Base-by-base conservation (phyloP, 2,113 vertebrate species). In the Noturus placidus region DNA sequence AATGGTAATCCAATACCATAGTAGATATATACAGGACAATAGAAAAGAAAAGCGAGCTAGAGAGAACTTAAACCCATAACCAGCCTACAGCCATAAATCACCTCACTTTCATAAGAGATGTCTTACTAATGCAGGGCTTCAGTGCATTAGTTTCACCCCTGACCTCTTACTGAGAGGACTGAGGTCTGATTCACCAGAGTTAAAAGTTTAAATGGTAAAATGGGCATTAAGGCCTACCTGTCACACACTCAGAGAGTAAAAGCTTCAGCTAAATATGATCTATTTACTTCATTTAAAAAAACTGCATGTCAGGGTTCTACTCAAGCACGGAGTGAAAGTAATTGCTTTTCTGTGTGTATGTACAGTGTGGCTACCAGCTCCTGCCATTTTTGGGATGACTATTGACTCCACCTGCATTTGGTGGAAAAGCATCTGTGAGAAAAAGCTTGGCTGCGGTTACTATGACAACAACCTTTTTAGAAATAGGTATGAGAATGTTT, bases 351-450 rank as follows among this genome's bases (percentile, higher is more conserved):
- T 76, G 85, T 56, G 57, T 27, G 74, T 50, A 50, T 83, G 17
- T 0, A 50, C 90, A 99, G 98, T 98, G 70, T 99, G 98, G 97
- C 90, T 99, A 27, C 97, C 98, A 0, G 95, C 97, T 46, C 98
- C 98, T 0, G 95, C 96, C 69, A 80, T 99, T 67, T 99, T 97
- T 0, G 98, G 98, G 84, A 95, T 95, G 42, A 93, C 95, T 92
- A 99, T 99, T 0, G 98, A 99, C 87, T 95, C 95, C 4, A 94
- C 97, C 15, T 99, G 98, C 87, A 94, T 99, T 92, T 91, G 94
- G 94, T 99, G 97, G 97, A 97, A 87, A 85, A 86, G 1, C 0
- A 88, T 95, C 35, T 99, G 97, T 87, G 93, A 91, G 0, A 95
- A 87, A 74, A 96, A 90, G 86, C 94, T 87, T 50, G 96, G 94